phyloP scores from a whole-genome alignment of 2,797 vertebrate species.

The Nyctibius grandis region DNA sequence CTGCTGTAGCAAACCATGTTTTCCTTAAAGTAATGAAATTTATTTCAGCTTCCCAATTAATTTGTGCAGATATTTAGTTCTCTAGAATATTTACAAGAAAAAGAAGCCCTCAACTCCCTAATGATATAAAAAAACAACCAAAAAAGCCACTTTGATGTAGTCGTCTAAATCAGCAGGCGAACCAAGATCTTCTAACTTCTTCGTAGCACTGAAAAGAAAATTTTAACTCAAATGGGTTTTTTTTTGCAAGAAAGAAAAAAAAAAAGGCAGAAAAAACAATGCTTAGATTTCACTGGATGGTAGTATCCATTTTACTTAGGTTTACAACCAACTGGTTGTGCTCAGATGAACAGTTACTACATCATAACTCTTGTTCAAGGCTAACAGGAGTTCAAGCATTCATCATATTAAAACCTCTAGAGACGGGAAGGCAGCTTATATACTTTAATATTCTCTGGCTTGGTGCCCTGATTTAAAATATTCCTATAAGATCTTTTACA shows the following conservation, averaged over 20 bases:
- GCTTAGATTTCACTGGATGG: not conserved
- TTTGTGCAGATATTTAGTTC: not conserved
- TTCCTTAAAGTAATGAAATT: not conserved
- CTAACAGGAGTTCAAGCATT: conserved; percentile 36
- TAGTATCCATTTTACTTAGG: not conserved
- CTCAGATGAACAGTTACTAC: conserved; percentile 8
- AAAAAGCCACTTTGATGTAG: not conserved
- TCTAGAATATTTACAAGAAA: not conserved
- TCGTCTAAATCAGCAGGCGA: not conserved
- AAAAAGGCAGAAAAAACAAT: not conserved
- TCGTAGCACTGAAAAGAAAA: not conserved
- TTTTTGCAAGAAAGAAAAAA: not conserved
- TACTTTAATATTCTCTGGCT: conserved; percentile 29
- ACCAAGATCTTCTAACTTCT: not conserved
- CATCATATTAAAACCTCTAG: not conserved
- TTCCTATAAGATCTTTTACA: not conserved
- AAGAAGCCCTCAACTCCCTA: not conserved
- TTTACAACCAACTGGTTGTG: not conserved
- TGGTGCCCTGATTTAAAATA: not conserved
- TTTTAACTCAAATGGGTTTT: not conserved
- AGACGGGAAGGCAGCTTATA: not conserved
- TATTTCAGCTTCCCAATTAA: not conserved
- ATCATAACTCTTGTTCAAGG: not conserved
- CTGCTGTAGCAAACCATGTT: not conserved
- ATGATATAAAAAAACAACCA: not conserved